These are phyloP conservation scores for Tethea ocularis DNA, from an alignment of 2,888 invertebrate species.

Conservation along the genomic window DNA sequence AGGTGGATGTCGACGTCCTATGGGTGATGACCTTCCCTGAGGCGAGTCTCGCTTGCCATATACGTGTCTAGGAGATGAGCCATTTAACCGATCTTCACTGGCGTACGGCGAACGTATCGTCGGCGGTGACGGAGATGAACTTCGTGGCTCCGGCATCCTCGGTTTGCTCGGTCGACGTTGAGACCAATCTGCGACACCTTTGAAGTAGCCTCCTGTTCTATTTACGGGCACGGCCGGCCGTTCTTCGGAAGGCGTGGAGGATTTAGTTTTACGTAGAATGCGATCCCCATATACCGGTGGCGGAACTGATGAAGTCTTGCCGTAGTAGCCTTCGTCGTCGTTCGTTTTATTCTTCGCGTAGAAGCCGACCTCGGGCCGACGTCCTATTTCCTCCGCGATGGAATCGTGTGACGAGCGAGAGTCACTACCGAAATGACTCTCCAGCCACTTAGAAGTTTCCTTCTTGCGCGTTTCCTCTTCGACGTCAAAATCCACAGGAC, in stretches of 20 bases:
- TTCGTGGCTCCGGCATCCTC: conserved; percentile 78
- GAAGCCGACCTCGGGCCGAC: conserved; percentile 86
- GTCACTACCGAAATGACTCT: conserved; percentile 95
- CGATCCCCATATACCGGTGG: conserved; percentile 74
- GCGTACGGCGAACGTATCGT: conserved; percentile 72
- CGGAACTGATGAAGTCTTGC: conserved; percentile 72
- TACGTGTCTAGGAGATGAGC: conserved; percentile 70
- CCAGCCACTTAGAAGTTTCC: conserved; percentile 96
- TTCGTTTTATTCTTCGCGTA: conserved; percentile 88
- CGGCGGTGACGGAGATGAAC: conserved; percentile 74
- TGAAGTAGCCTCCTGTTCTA: conserved; percentile 84
- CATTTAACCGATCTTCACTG: conserved; percentile 68
- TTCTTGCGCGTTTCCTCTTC: conserved; percentile 95
- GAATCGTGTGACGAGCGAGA: conserved; percentile 90
- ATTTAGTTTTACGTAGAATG: conserved; percentile 79
- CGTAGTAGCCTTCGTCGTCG: conserved; percentile 77
- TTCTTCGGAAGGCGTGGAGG: conserved; percentile 82
- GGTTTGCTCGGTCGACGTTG: conserved; percentile 85
- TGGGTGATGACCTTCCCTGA: conserved; percentile 70
- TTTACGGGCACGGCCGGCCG: conserved; percentile 67
- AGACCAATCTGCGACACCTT: conserved; percentile 92
- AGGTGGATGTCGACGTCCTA: conserved; percentile 75
- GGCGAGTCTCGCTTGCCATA: conserved; percentile 75
- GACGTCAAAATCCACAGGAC: conserved; percentile 92
- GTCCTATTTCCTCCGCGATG: conserved; percentile 86